Percentiles rank a stretch among this genome's conserved stretches.
Conservation (phyloP, 2,797 vertebrate genomes). For the Chloroceryle amazona region DNA sequence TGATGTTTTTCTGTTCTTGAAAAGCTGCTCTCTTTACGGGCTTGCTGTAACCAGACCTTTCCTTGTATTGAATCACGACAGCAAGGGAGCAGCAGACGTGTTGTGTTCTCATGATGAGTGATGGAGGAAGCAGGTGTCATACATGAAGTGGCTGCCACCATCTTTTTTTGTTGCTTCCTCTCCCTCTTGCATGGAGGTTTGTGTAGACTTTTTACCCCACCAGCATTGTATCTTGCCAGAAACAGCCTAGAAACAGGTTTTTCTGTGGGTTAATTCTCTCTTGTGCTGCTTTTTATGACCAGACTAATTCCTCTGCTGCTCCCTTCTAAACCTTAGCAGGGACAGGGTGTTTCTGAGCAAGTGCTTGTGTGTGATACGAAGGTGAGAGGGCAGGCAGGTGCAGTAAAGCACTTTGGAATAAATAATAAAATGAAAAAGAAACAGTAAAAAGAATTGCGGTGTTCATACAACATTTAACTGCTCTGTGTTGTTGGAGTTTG, state of each 20-base stretch:
- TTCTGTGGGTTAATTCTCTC: neutral
- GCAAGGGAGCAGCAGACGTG: fast-evolving
- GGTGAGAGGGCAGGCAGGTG: neutral
- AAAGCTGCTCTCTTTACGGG: neutral
- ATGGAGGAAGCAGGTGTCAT: neutral
- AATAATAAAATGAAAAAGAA: neutral
- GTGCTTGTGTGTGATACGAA: neutral
- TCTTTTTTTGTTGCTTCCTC: neutral
- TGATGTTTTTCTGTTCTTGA: neutral
- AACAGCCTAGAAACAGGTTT: neutral
- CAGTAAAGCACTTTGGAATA: neutral
- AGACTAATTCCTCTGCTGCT: neutral
- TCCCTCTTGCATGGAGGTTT: neutral
- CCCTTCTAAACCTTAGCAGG: neutral
- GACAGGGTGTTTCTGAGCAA: neutral
- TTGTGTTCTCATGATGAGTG: fast-evolving
- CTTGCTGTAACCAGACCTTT: neutral
- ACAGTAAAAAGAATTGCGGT: fast-evolving
- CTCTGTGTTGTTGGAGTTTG: neutral
- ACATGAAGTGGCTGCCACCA: neutral
- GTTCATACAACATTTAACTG: neutral
- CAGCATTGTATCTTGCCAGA: neutral
- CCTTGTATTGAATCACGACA: neutral
- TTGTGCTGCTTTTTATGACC: neutral
- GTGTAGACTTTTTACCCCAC: neutral